phyloP scores from a whole-genome alignment of 2,888 invertebrate genomes.

The Leptinotarsa tumamoca region DNA sequence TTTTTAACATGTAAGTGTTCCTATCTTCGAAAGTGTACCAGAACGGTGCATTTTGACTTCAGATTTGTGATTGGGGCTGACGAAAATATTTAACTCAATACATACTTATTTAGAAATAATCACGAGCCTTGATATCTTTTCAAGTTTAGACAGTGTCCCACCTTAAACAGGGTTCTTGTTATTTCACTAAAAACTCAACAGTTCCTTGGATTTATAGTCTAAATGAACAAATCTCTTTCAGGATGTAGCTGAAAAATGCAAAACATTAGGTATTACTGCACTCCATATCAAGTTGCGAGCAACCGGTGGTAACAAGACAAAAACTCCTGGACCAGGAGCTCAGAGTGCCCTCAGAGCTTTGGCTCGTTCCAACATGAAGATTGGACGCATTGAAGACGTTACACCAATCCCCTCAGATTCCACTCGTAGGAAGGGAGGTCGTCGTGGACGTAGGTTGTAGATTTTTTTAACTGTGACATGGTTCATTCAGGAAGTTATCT shows the following conservation, averaged over 20 bases:
- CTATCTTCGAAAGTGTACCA: too few species aligned
- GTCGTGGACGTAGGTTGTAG: constrained; percentile 99
- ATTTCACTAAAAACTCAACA: too few species aligned
- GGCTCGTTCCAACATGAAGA: constrained; percentile 99
- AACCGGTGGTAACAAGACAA: constrained; percentile 98
- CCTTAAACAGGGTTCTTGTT: too few species aligned
- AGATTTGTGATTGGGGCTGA: too few species aligned
- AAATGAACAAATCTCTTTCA: constrained; percentile 43
- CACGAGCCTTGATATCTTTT: too few species aligned
- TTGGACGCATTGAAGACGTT: constrained; percentile 99
- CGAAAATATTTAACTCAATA: too few species aligned
- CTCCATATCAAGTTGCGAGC: constrained; percentile 98
- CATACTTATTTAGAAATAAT: too few species aligned
- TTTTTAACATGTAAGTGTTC: too few species aligned
- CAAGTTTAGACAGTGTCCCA: too few species aligned
- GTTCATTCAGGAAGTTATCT: constrained; percentile 47
- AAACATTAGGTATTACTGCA: constrained; percentile 95
- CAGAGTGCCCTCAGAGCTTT: constrained; percentile 97
- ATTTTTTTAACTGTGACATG: constrained; percentile 59
- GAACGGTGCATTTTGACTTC: too few species aligned
- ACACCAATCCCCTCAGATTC: constrained; percentile 99
- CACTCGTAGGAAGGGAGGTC: constrained; percentile 99
- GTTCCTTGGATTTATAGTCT: too few species aligned
- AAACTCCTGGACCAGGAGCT: constrained; percentile 98
- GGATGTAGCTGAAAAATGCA: constrained; percentile 99